A percentile compares a stretch with the other conserved stretches of the same genome.
Evolutionary conservation across 92 coral and sea anemone genomes (phyloP).

Genomic region (Plumapathes pennacea): DNA sequence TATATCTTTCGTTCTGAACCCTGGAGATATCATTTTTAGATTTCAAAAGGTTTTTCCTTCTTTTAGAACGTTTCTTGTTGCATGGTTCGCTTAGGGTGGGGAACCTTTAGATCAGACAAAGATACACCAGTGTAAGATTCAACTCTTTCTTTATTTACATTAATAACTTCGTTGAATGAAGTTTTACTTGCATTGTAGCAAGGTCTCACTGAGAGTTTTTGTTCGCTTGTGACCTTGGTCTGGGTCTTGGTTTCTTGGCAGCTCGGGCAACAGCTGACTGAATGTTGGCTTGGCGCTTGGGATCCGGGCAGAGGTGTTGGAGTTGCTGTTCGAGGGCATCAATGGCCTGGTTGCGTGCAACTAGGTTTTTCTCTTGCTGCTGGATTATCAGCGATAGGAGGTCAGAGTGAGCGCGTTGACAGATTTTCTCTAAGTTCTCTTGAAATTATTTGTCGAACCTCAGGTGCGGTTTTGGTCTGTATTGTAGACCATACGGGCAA

Average conservation of each 20-base stretch:
- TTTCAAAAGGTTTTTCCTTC: background rate
- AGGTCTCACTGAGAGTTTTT: too few relatives aligned
- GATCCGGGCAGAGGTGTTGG: background rate
- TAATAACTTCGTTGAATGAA: too few relatives aligned
- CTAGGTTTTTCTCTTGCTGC: background rate
- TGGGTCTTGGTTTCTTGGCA: constrained; percentile 5
- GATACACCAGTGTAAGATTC: background rate
- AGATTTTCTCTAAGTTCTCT: background rate
- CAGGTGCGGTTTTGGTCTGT: background rate
- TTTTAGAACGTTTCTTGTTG: background rate
- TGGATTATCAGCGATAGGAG: too few relatives aligned
- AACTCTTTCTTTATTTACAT: background rate
- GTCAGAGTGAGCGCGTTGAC: background rate
- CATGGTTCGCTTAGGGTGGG: background rate
- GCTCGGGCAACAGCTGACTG: too few relatives aligned
- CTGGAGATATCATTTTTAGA: background rate
- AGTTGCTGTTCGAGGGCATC: constrained; percentile 1
- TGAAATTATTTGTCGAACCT: background rate
- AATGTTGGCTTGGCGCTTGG: background rate
- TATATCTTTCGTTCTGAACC: constrained; percentile 3
- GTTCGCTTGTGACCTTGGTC: constrained; percentile 1
- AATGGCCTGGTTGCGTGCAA: constrained; percentile 6
- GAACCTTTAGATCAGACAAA: background rate
- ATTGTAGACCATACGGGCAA: constrained; percentile 14
- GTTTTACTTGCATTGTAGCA: too few relatives aligned